These are phyloP conservation scores for Platerodrilus igneus DNA, from an alignment of 2,888 invertebrate species.

Conservation along the genomic window DNA sequence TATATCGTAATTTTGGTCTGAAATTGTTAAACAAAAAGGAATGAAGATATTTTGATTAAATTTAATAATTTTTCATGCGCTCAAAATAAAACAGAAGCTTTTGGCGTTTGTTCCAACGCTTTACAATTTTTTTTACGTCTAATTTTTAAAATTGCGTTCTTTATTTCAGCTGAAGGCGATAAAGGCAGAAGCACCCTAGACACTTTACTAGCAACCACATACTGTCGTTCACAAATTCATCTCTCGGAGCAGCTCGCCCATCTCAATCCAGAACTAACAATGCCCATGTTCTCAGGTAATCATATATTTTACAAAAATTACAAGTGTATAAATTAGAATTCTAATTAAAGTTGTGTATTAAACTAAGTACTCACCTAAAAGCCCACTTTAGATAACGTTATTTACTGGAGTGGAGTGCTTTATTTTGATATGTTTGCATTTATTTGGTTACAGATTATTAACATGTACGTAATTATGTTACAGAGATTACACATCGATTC, in stretches of 20 bases:
- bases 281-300: constrained; percentile 98
- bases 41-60: too few species aligned
- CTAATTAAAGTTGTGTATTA: not conserved
- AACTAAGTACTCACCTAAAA: not conserved
- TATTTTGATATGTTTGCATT: not conserved
- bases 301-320: too few species aligned
- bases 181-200: constrained; percentile 74
- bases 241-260: constrained; percentile 89
- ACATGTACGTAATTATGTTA: too few species aligned
- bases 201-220: constrained; percentile 78
- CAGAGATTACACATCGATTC: constrained; percentile 95
- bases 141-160: too few species aligned
- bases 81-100: too few species aligned
- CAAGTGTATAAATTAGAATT: too few species aligned
- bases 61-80: too few species aligned
- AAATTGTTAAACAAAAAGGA: too few species aligned
- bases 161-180: constrained; percentile 53
- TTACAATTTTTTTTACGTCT: too few species aligned
- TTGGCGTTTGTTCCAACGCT: too few species aligned
- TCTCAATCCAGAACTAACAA: constrained; percentile 93
- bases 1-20: too few species aligned
- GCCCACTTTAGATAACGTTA: too few species aligned
- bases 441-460: not conserved
- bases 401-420: not conserved
- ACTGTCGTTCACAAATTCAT: constrained; percentile 89